phyloP scores from a whole-genome alignment of 2,888 invertebrate genomes.

The Drosophila engyochracea region DNA sequence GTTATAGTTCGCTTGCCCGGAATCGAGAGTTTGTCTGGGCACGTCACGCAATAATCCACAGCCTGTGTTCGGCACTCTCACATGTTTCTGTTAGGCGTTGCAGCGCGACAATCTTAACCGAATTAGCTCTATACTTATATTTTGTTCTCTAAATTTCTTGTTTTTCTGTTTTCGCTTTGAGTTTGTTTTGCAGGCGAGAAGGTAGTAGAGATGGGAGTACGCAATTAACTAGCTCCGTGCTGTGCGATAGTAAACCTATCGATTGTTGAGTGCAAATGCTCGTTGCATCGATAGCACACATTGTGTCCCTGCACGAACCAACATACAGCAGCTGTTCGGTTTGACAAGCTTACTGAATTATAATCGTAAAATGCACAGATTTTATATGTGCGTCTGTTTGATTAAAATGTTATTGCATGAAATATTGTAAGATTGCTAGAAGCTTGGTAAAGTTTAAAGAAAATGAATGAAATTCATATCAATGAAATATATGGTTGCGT shows the following conservation, averaged over 20 bases:
- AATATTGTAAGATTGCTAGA: not conserved
- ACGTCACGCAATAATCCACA: conserved; percentile 46
- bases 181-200: conserved; percentile 60
- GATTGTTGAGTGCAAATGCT: conserved; percentile 15
- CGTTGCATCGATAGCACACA: conserved; percentile 5
- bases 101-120: conserved; percentile 13
- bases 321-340: not conserved
- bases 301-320: not conserved
- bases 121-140: conserved; percentile 7
- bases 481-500: not conserved
- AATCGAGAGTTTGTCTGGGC: conserved; percentile 35
- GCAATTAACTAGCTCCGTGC: conserved; percentile 6
- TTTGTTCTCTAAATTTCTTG: conserved; percentile 25
- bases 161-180: conserved; percentile 47
- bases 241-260: conserved; percentile 15
- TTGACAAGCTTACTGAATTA: not conserved
- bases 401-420: not conserved
- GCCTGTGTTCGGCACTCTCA: conserved; percentile 32
- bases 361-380: not conserved
- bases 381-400: not conserved
- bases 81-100: conserved; percentile 47
- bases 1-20: conserved; percentile 69
- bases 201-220: conserved; percentile 55
- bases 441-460: not conserved
- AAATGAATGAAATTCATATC: not conserved